Base-by-base conservation (phyloP, 2,113 vertebrate species). In the Pollimyrus isidori region DNA sequence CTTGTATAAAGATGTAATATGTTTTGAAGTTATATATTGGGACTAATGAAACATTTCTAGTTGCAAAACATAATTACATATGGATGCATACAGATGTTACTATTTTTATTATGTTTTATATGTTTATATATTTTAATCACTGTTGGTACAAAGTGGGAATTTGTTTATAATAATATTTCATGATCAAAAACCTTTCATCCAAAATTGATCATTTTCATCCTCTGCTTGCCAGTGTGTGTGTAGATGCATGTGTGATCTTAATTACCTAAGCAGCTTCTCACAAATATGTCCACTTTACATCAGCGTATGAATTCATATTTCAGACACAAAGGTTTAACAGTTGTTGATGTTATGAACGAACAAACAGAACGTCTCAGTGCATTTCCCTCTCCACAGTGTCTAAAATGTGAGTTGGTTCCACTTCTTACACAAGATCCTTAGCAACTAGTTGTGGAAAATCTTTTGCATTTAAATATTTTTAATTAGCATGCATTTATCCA, bases 171-270 rank as follows among this genome's bases (percentile, higher is more conserved):
- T 93, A 95, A 94, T 90, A 87, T 94, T 92, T 93, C 93, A 94
- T 94, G 94, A 95, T 95, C 94, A 94, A 95, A 95, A 95, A 95
- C 94, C 95, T 95, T 96, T 95, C 92, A 89, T 92, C 92, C 92
- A 91, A 89, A 91, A 92, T 93, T 91, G 73, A 93, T 91, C 91
- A 90, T 91, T 86, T 93, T 42, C 30, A 84, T 89, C 49, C 92
- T 91, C 92, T 91, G 87, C 90, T 84, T 88, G 92, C 90, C 88
- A 91, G 92, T 91, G 93, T 91, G 93, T 94, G 93, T 93, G 94
- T 95, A 3, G 56, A 46, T 91, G 90, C 21, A 69, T 80, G 49
- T 58, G 42, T 83, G 19, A 58, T 73, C 35, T 26, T 80, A 87
- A 69, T 88, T 86, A 65, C 50, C 89, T 88, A 45, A 91, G 91